Base-by-base conservation (phyloP, 2,113 vertebrate species). In the Xiphophorus hellerii region DNA sequence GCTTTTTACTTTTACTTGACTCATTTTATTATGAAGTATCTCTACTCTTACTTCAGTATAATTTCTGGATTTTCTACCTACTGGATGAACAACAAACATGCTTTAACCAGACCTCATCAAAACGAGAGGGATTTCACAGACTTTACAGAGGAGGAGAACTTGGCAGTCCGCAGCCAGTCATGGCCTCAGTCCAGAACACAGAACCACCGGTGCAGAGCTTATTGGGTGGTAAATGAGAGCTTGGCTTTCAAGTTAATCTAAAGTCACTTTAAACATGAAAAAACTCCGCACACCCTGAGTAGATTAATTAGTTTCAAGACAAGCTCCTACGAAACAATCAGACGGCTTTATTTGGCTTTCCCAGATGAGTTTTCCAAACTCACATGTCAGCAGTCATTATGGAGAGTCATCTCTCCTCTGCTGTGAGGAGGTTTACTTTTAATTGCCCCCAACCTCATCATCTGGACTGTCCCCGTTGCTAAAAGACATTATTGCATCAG, bases 361-460 rank as follows among this genome's bases (percentile, higher is more conserved):
- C 65, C 25, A 66, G 70, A 62, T 12, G 60, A 31, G 22, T 71
- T 73, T 75, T 67, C 25, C 65, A 58, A 81, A 74, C 73, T 37
- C 35, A 37, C 39, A 27, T 28, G 73, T 82, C 82, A 83, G 87
- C 74, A 81, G 62, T 78, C 60, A 83, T 83, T 77, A 82, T 35
- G 30, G 35, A 62, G 51, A 2, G 7, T 28, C 39, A 29, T 66
- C 66, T n/a, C 62, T 29, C 48, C 30, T 69, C 76, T 71, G 77
- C 74, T 75, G 78, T 8, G 58, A 71, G 65, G 62, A 22, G 14
- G 39, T 62, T 67, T 30, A 3, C 39, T 31, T 73, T 60, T 85
- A 77, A 86, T 81, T 74, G 69, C 64, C 33, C 78, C 70, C 29
- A 66, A 83, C 20, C 67, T 73, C 76, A 71, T 73, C 76, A 71